A percentile compares a stretch with the other conserved stretches of the same genome.
Evolutionary conservation across 2,888 invertebrate genomes (phyloP).

Genomic region (Drosophila nigritarsus): DNA sequence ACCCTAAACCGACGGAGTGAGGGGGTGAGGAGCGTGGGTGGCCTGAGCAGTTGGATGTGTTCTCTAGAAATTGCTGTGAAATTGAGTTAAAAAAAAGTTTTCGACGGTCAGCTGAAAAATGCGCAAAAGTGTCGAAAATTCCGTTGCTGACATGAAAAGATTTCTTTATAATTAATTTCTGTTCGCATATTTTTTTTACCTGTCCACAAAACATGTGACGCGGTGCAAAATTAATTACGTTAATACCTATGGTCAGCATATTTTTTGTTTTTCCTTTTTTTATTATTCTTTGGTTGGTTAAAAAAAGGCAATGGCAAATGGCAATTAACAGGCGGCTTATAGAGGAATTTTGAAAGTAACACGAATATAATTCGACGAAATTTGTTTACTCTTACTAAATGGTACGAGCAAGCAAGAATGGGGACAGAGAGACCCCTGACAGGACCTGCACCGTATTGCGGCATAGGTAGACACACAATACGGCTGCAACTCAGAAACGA

Average conservation of each 20-base stretch:
- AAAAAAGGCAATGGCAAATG: conserved; percentile 14
- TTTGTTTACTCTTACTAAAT: conserved; percentile 20
- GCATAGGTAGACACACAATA: too few species aligned
- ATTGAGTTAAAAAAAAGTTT: conserved; percentile 63
- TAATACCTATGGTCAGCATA: conserved; percentile 68
- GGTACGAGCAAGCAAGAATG: too few species aligned
- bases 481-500: too few species aligned
- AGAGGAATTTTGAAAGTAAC: conserved; percentile 19
- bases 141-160: conserved; percentile 77
- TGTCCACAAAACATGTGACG: conserved; percentile 65
- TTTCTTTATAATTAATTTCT: conserved; percentile 80
- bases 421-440: too few species aligned
- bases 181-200: conserved; percentile 14
- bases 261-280: conserved; percentile 1
- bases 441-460: too few species aligned
- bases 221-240: conserved; percentile 75
- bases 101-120: conserved; percentile 60
- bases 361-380: neutral
- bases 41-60: neutral
- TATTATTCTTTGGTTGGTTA: neutral
- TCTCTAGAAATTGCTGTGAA: conserved; percentile 58
- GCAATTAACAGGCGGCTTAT: conserved; percentile 36
- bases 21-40: neutral
- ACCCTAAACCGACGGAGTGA: too few species aligned
- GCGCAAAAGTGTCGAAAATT: conserved; percentile 78